Base-by-base conservation (phyloP, 1,140 invertebrate genomes). In the Drosophila trapezifrons region DNA sequence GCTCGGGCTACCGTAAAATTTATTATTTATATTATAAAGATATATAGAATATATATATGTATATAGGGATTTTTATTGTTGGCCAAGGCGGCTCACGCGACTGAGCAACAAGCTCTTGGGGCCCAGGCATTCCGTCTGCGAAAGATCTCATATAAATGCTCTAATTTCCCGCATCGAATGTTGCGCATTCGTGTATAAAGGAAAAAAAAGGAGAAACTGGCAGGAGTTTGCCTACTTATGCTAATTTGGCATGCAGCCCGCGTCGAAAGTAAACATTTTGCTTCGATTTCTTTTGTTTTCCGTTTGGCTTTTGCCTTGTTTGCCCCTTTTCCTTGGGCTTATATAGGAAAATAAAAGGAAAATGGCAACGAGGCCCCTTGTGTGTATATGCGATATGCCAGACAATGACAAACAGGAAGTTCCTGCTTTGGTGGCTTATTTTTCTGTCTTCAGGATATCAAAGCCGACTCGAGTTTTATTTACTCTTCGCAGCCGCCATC, bases 121-220 rank as follows among this genome's bases (percentile, higher is more conserved):
- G 8, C 37, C 27, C 13, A 45, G 38, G 32, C 22, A 63, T 45
- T 35, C 47, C 42, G 51, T 62, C 72, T 77, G 9, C 32, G 45
- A 17, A 56, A 45, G 45, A 57, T 47, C 43, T 42, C 54, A 42
- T 56, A 78, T 72, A 91, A 83, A 78, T 70, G 59, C 74, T 64
- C 77, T 73, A 78, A 77, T 76, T 87, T 81, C 75, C 43, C 78
- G 82, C 79, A 78, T 85, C 81, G 70, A 85, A 66, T 78, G 73
- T 49, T 70, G 74, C 57, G 69, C 81, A 77, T 77, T 80, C 81
- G 81, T 80, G 81, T 78, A 74, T 80, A 54, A 80, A 71, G 45
- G 52, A 70, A 57, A 46, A 49, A 72, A 32, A 10, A 2, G 29
- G 29, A 32, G 29, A 17, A 42, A 15, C 37, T 29, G 35, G 37